These are phyloP conservation scores for Carassius gibelio DNA, from an alignment of 2,113 vertebrate genomes.

Conservation along the genomic window DNA sequence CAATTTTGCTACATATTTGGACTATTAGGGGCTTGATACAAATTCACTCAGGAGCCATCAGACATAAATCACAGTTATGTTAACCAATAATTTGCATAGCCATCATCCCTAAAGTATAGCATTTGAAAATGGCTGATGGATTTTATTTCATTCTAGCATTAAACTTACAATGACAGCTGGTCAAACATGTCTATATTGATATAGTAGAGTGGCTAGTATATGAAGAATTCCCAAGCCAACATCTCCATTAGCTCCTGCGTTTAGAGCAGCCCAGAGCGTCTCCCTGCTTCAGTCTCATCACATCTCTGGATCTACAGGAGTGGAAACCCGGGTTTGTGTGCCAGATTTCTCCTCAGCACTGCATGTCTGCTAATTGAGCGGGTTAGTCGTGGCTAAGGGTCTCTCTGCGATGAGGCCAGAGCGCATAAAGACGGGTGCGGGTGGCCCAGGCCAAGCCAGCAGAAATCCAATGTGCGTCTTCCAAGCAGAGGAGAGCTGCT, in stretches of 20 bases:
- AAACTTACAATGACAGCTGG: not conserved
- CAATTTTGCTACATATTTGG: not conserved
- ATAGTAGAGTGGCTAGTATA: not conserved
- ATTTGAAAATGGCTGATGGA: not conserved
- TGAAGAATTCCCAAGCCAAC: conserved; percentile 6
- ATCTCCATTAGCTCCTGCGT: not conserved
- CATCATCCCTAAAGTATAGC: not conserved
- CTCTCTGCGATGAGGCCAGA: conserved; percentile 21
- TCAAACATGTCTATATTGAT: not conserved
- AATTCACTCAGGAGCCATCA: not conserved
- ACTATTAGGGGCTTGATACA: not conserved
- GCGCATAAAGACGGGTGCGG: conserved; percentile 15
- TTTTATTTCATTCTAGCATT: not conserved
- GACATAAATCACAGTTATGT: not conserved
- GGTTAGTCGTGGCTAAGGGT: conserved; percentile 51
- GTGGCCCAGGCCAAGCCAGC: conserved; percentile 25
- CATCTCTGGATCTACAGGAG: conserved; percentile 24
- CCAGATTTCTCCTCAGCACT: conserved; percentile 37
- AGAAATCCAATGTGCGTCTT: conserved; percentile 27
- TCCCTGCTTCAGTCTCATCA: not conserved
- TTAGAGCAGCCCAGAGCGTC: not conserved
- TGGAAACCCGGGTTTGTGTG: conserved; percentile 17
- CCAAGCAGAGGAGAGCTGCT: conserved; percentile 48
- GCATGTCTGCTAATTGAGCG: conserved; percentile 54
- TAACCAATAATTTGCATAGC: not conserved